A percentile compares a stretch with the other conserved stretches of the same genome.
Conservation (phyloP, 1,140 invertebrate genomes). For the Drosophila quadrilineata region DNA sequence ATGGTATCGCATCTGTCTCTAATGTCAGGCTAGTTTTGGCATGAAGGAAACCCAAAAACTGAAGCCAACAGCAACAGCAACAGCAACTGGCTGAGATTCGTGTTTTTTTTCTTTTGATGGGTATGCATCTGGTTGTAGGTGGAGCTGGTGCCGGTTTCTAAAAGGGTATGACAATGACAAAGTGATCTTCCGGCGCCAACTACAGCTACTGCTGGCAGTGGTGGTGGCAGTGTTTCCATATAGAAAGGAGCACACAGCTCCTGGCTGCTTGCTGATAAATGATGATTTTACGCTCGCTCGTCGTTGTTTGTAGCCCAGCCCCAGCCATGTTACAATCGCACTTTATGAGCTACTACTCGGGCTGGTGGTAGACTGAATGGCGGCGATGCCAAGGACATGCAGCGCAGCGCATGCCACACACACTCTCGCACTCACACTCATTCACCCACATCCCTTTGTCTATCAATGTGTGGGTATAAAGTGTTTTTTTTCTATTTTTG, state of each 20-base stretch:
- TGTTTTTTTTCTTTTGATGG: background rate
- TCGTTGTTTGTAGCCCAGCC: conserved; percentile 31
- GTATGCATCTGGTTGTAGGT: conserved; percentile 27
- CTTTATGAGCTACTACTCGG: conserved; percentile 61
- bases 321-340: conserved; percentile 59
- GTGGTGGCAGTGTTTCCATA: conserved; percentile 18
- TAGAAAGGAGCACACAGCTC: conserved; percentile 25
- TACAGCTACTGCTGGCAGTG: conserved; percentile 20
- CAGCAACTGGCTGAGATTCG: conserved; percentile 35
- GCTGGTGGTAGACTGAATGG: conserved; percentile 35
- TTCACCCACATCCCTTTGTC: too few species aligned
- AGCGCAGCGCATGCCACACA: conserved; percentile 5
- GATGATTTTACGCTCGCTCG: conserved; percentile 67
- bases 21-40: conserved; percentile 25
- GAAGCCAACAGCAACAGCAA: background rate
- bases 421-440: too few species aligned
- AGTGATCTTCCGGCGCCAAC: conserved; percentile 72
- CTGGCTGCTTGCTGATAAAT: conserved; percentile 55
- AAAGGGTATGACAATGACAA: conserved; percentile 78
- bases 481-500: conserved; percentile 47
- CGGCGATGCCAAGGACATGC: conserved; percentile 36
- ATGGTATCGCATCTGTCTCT: conserved; percentile 26
- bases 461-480: too few species aligned
- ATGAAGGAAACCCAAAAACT: conserved; percentile 14
- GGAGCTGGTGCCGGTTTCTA: conserved; percentile 40